These are phyloP conservation scores for Sinohyriopsis cumingii DNA, from an alignment of 2,888 invertebrate genomes.

Conservation along the genomic window DNA sequence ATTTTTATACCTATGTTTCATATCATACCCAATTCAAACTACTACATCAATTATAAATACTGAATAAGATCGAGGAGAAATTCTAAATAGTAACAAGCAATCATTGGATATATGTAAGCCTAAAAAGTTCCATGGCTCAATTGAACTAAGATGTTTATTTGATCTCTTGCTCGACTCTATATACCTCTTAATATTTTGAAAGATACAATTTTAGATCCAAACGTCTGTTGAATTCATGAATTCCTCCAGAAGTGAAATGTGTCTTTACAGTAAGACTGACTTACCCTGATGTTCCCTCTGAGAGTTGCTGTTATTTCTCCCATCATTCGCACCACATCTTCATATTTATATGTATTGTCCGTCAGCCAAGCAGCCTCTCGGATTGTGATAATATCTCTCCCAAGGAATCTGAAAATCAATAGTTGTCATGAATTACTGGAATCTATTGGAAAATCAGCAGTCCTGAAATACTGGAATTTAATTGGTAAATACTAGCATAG, in stretches of 20 bases:
- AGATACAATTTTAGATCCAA: neutral
- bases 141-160: too few relatives aligned
- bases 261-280: neutral
- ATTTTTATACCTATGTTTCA: too few relatives aligned
- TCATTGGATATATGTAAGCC: too few relatives aligned
- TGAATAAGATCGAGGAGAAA: too few relatives aligned
- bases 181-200: neutral
- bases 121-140: too few relatives aligned
- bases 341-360: slow-evolving; percentile 70
- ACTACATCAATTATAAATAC: too few relatives aligned
- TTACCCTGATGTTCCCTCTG: slow-evolving; percentile 60
- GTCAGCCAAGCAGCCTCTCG: slow-evolving; percentile 70
- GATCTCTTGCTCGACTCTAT: too few relatives aligned
- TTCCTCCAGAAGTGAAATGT: neutral
- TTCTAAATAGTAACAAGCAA: too few relatives aligned
- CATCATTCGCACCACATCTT: slow-evolving; percentile 71
- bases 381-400: slow-evolving; percentile 69
- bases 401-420: slow-evolving; percentile 57
- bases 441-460: neutral
- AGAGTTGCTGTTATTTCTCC: slow-evolving; percentile 68
- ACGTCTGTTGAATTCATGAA: neutral
- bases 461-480: slow-evolving; percentile 1
- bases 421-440: neutral
- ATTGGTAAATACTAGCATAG: neutral
- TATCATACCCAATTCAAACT: too few relatives aligned